Base-by-base conservation (phyloP, 2,888 invertebrate genomes). In the Drosophila heteroneura region DNA sequence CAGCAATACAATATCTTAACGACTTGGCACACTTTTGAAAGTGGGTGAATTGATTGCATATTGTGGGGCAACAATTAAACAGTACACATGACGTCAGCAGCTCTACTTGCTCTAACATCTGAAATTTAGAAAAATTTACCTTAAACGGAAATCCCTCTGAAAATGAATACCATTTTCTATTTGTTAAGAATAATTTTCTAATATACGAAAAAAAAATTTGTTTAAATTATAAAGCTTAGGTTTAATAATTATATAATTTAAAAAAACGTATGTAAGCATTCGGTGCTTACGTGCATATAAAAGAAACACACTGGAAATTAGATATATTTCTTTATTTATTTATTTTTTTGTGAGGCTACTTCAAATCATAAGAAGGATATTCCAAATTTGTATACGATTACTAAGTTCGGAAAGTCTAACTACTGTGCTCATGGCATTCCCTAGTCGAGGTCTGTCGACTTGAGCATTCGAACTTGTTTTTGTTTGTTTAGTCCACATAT, bases 11-110 rank as follows among this genome's bases (percentile, higher is more conserved):
- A 71, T 82, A 69, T 79, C 76, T 68, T 79, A 73, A 74, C 79
- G 74, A 70, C 68, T 82, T 73, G 83, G 77, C 87, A 84, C 70
- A 69, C 70, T 74, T 78, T 78, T 30, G 33, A 64, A 72, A 59
- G 67, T 77, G 70, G 74, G 69, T 77, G 69, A 76, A 70, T 80
- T 76, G 73, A 59, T 68, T 79, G 68, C 52, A 51, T 30, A 5
- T 9, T 33, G 41, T 19, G 59, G 6, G 19, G 14, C 26, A 47
- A 16, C 26, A 47, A 26, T 47, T 26, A 64, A 16, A 5, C 26
- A 16, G 16, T 37, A 28, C 22, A 61, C 37, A 12, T 60, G 65
- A 64, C 72, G 64, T 60, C 60, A 73, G 56, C n/a, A 14, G 26
- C 47, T 26, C 41, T 6, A n/a, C n/a, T 19, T 39, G 19, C 44